Base-by-base conservation (phyloP, 2,888 invertebrate species). In the Hylaea fasciaria region DNA sequence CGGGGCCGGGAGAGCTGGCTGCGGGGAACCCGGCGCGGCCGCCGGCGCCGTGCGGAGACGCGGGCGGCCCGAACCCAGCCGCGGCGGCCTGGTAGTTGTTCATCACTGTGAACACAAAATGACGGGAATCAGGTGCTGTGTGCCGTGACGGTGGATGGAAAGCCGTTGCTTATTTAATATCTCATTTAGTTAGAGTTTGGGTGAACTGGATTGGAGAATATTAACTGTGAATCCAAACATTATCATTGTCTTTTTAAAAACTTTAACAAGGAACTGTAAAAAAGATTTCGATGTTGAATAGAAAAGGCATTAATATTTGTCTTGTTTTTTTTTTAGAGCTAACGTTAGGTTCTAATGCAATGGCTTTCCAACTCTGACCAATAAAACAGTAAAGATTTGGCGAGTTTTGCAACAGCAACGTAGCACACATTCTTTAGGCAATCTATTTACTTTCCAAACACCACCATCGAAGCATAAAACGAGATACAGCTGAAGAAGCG, bases 81-180 rank as follows among this genome's bases (percentile, higher is more conserved):
- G 95, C 95, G 70, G 96, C 96, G 59, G 97, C 96, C 85, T 97
- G 97, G 93, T 98, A 98, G 94, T 97, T 98, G 94, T 97, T 97
- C 97, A 98, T 98, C 93, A 98, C 98, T 97, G 96, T 75, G 94
- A 74, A 91, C 66, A 73, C 68, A 70, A 57, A 62, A 14, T 7
- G 45, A 28, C 13, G 8, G 28, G 16, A 28, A 28, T 53, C 13
- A 46, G 32, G 46, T 45, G 13, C 10, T 35, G 47, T 14, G 12
- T 16, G 11, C 3, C 11, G 12, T 32, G 14, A 16, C 46, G n/a
- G 12, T 16, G 11, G 12, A 12, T 47, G 35, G 9, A 55, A 55
- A 55, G 41, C 53, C 39, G 32, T 41, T 40, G 3, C 28, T 45
- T 10, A 43, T 22, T 46, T 5, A 22, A 22, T 22, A 5, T 22